Conservation (phyloP, 2,113 vertebrate species). For the Syngnathus scovelli region DNA sequence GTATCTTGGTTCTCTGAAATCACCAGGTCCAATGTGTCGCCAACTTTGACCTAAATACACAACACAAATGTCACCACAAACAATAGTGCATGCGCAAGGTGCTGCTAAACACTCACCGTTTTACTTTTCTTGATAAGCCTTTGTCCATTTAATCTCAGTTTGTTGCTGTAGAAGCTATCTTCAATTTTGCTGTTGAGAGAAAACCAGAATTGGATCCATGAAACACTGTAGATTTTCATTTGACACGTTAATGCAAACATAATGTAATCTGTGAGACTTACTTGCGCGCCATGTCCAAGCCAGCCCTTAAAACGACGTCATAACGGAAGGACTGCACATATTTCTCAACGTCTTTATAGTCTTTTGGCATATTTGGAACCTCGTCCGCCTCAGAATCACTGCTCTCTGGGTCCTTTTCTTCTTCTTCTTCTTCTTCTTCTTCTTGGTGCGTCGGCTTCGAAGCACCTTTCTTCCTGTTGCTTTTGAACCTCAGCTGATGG, state of each 20-base stretch:
- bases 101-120: conserved; percentile 72
- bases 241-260: no score
- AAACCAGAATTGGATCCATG: background rate
- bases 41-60: conserved; percentile 81
- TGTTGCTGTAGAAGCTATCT: conserved; percentile 88
- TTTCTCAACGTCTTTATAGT: conserved; percentile 90
- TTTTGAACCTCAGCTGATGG: conserved; percentile 77
- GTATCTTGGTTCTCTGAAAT: conserved; percentile 77
- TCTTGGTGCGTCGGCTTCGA: conserved; percentile 58
- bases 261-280: conserved; percentile 68
- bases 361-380: conserved; percentile 68
- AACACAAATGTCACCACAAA: background rate
- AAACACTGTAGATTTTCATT: background rate
- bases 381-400: conserved; percentile 69
- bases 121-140: conserved; percentile 94
- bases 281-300: conserved; percentile 86
- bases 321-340: conserved; percentile 83
- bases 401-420: conserved; percentile 70
- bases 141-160: conserved; percentile 89
- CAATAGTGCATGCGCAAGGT: background rate
- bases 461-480: conserved; percentile 74
- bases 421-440: conserved; percentile 73
- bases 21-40: conserved; percentile 85
- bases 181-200: conserved; percentile 84
- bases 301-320: conserved; percentile 83